These are phyloP conservation scores for Myotis lucifugus DNA, from an alignment of 2,113 vertebrate species.

Conservation along the genomic window DNA sequence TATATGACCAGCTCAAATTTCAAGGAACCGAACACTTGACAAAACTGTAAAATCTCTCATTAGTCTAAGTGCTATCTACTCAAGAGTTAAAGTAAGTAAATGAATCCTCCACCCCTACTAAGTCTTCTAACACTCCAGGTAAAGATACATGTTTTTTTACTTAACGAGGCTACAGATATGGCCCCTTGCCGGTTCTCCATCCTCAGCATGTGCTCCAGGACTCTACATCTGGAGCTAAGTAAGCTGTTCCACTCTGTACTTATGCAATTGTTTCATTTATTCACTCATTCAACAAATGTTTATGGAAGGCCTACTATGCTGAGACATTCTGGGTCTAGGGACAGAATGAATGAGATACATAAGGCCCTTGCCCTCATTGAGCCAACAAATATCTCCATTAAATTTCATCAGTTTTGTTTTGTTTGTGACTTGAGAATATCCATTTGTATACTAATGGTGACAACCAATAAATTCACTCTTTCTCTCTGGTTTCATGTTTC, in stretches of 20 bases:
- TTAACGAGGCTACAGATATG: not conserved
- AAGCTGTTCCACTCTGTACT: not conserved
- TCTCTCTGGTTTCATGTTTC: constrained; percentile 5
- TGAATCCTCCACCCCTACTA: not conserved
- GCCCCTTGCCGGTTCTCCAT: not conserved
- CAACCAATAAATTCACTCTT: not conserved
- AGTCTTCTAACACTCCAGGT: not conserved
- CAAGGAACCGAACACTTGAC: not conserved
- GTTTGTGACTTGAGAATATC: not conserved
- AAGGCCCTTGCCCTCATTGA: not conserved
- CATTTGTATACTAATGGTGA: not conserved
- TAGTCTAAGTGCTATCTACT: not conserved
- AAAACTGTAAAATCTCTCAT: not conserved
- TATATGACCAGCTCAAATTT: not conserved
- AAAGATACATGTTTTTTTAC: not conserved
- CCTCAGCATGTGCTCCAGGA: not conserved
- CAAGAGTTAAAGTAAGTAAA: not conserved
- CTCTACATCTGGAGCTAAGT: not conserved
- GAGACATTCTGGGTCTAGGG: not conserved
- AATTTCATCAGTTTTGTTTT: not conserved
- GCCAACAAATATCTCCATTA: not conserved
- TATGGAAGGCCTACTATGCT: not conserved
- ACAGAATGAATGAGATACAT: not conserved
- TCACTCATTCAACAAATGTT: not conserved
- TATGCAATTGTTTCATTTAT: not conserved